Conservation (phyloP, 23 tunicate species). For the Phallusia fumigata region DNA sequence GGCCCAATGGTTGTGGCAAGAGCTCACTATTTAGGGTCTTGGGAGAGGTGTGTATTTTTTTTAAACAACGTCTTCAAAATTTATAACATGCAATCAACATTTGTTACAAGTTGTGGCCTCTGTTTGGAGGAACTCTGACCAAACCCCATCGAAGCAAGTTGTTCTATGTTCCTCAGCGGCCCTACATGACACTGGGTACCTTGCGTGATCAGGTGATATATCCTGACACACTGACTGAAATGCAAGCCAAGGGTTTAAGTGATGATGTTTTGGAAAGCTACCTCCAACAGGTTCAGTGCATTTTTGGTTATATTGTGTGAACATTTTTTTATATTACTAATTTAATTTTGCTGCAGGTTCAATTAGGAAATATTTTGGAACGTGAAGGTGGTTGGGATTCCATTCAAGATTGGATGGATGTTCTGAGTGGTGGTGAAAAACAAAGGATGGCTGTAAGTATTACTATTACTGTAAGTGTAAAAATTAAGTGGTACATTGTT, state of each 20-base stretch:
- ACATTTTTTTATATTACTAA: background rate
- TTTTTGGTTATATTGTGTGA: background rate
- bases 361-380: constrained; percentile 67
- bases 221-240: constrained; percentile 64
- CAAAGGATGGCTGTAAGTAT: constrained; percentile 71
- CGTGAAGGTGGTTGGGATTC: constrained; percentile 92
- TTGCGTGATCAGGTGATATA: constrained; percentile 88
- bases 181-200: constrained; percentile 89
- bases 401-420: constrained; percentile 97
- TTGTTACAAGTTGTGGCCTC: constrained; percentile 64
- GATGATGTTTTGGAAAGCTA: constrained; percentile 65
- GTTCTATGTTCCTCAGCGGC: constrained; percentile 94
- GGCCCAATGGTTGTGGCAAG: constrained; percentile 95
- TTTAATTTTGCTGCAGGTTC: constrained; percentile 34
- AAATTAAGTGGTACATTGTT: too few species aligned
- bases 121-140: constrained; percentile 84
- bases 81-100: background rate
- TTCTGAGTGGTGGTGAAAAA: constrained; percentile 94
- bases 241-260: constrained; percentile 61
- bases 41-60: constrained; percentile 43
- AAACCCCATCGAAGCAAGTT: constrained; percentile 80
- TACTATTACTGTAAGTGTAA: too few species aligned
- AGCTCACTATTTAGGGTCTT: constrained; percentile 89
- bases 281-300: constrained; percentile 23
- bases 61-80: background rate